Base-by-base conservation (phyloP, 2,797 vertebrate species). In the Eupleurogrammus muticus region DNA sequence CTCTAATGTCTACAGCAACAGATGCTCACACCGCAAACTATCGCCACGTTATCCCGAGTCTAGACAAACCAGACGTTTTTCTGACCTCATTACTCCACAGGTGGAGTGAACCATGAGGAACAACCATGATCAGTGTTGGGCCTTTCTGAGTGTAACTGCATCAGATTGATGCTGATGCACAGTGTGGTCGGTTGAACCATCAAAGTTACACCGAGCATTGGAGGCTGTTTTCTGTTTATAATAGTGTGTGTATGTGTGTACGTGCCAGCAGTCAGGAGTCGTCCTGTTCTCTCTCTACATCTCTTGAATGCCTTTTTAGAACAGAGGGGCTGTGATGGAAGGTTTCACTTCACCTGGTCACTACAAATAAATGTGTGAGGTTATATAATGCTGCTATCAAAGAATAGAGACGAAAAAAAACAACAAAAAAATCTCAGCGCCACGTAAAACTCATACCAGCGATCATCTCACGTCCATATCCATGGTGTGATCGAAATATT, bases 1-100 rank as follows among this genome's bases (percentile, higher is more conserved):
- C n/a, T n/a, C n/a, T n/a, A 32, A 36, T 9, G 10, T 40, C 54
- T 46, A 2, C 35, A 52, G 1, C 32, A 5, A 34, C n/a, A 14
- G 3, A 5, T 13, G 24, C 34, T 21, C 55, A 44, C 1, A 28
- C 6, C 6, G n/a, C 48, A 17, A 61, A 32, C 32, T 13, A 0
- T 24, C 9, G 48, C 38, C 50, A 8, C 32, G 36, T 84, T 85
- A 59, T 78, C 61, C 42, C 14, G 32, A 62, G 60, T 32, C 50
- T 79, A 82, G 89, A 77, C 46, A 50, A 79, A 88, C 80, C 79
- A 75, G 84, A 89, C 66, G 1, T 78, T 73, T 90, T 80, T 67
- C 77, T 73, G 73, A 81, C 75, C 54, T 68, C 60, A 36, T 73
- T 83, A 42, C 59, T 48, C 44, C 24, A 14, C 65, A 38, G 51